phyloP scores from a whole-genome alignment of 1,140 invertebrate species.

The Bombyx mandarina region DNA sequence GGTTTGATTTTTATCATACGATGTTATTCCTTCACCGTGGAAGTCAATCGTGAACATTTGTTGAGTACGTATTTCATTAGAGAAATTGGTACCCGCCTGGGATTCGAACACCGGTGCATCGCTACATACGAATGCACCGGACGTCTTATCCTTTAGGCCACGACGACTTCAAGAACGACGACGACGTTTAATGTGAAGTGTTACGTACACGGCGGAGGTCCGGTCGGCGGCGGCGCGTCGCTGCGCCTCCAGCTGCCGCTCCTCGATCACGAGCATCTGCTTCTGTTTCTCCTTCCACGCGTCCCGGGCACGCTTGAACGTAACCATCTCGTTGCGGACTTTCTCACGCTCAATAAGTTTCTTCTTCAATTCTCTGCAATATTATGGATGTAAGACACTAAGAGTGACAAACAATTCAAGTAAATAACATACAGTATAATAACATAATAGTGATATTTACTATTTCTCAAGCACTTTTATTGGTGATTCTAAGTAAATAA shows the following conservation, averaged over 20 bases:
- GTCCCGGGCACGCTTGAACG: slow-evolving; percentile 27
- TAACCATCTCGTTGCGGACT: slow-evolving; percentile 38
- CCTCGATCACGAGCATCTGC: slow-evolving; percentile 29
- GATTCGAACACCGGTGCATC: too few relatives aligned
- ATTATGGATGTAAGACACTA: not conserved
- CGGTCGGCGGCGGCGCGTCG: slow-evolving; percentile 25
- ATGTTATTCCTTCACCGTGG: too few relatives aligned
- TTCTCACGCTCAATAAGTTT: slow-evolving; percentile 33
- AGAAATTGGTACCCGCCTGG: too few relatives aligned
- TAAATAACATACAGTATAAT: not conserved
- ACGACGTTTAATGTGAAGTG: not conserved
- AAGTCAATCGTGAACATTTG: too few relatives aligned
- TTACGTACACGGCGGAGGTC: slow-evolving; percentile 28
- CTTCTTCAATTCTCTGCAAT: slow-evolving; percentile 40
- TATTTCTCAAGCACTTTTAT: too few relatives aligned
- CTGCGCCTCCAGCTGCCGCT: slow-evolving; percentile 36
- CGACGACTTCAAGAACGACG: too few relatives aligned
- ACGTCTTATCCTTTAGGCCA: too few relatives aligned
- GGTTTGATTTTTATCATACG: too few relatives aligned
- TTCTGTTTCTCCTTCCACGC: slow-evolving; percentile 47
- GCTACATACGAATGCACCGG: too few relatives aligned
- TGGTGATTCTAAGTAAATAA: too few relatives aligned
- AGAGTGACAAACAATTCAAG: not conserved
- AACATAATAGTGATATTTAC: too few relatives aligned
- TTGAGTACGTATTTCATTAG: too few relatives aligned